phyloP scores from a whole-genome alignment of 92 coral and sea anemone species.

The Diadumene lineata region DNA sequence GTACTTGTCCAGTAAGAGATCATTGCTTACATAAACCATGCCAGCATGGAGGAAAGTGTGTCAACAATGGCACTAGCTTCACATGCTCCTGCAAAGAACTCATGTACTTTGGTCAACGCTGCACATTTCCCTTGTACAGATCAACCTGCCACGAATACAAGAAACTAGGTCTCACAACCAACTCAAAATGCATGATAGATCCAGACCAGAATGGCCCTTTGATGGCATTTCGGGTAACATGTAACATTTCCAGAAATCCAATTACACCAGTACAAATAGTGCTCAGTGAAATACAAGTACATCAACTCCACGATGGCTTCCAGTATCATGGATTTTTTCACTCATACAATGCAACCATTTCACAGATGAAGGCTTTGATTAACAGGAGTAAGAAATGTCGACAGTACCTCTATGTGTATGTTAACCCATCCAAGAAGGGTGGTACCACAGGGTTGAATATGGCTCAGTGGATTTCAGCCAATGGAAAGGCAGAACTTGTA shows the following conservation, averaged over 20 bases:
- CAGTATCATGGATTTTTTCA: background rate
- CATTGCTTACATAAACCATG: conserved; percentile 21
- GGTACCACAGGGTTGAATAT: background rate
- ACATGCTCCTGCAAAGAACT: background rate
- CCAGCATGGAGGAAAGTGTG: conserved; percentile 1
- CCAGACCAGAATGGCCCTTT: conserved; percentile 2
- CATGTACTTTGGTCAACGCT: conserved; percentile 3
- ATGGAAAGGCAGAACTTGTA: background rate
- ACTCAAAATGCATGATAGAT: conserved; percentile 4
- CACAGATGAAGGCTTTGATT: conserved; percentile 14
- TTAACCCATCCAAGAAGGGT: background rate
- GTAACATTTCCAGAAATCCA: background rate
- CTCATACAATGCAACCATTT: background rate
- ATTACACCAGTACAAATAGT: conserved; percentile 1
- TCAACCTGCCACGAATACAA: conserved; percentile 25
- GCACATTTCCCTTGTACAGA: conserved; percentile 14
- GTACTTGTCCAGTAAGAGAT: background rate
- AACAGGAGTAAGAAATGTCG: conserved; percentile 9
- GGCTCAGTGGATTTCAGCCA: conserved; percentile 6
- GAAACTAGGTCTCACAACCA: conserved; percentile 10
- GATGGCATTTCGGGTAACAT: background rate
- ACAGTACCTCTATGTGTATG: background rate
- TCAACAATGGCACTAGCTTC: background rate
- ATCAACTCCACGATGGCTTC: background rate
- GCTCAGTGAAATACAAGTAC: background rate